Conservation (phyloP, 2,888 invertebrate genomes). For the Scaptodrosophila latifasciaeformis region DNA sequence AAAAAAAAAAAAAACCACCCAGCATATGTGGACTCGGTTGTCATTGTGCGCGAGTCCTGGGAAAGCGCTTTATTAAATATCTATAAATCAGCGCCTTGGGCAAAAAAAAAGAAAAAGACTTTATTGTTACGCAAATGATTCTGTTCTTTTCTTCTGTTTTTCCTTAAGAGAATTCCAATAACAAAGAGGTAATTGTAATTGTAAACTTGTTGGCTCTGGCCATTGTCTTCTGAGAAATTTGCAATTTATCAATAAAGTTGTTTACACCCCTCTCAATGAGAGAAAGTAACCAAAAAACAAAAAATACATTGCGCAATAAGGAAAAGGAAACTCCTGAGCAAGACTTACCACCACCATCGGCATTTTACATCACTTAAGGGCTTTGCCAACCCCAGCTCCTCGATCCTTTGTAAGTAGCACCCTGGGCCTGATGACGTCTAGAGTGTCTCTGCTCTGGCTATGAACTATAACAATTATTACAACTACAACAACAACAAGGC, state of each 20-base stretch:
- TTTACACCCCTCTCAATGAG: constrained; percentile 20
- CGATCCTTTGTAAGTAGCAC: constrained; percentile 14
- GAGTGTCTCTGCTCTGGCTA: constrained; percentile 25
- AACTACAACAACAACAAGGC: not conserved
- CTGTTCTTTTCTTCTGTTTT: constrained; percentile 14
- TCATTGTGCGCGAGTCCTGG: constrained; percentile 20
- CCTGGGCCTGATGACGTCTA: constrained; percentile 24
- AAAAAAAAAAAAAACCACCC: no score
- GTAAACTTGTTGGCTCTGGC: constrained; percentile 47
- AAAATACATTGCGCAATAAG: no score
- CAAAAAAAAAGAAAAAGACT: constrained; percentile 25
- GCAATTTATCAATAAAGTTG: constrained; percentile 68
- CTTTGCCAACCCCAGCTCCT: no score
- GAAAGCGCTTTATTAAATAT: constrained; percentile 64
- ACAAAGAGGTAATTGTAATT: constrained; percentile 54
- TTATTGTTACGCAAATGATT: constrained; percentile 61
- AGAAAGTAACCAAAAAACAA: not conserved
- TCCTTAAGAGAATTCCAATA: constrained; percentile 26
- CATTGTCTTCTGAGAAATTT: constrained; percentile 41
- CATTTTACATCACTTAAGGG: no score
- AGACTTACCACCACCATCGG: no score
- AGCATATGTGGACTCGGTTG: not conserved
- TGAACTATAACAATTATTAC: not conserved
- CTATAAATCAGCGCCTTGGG: constrained; percentile 53
- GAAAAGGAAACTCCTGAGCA: no score